phyloP scores from a whole-genome alignment of 2,888 invertebrate species.

The Rhamphomyia laevipes region DNA sequence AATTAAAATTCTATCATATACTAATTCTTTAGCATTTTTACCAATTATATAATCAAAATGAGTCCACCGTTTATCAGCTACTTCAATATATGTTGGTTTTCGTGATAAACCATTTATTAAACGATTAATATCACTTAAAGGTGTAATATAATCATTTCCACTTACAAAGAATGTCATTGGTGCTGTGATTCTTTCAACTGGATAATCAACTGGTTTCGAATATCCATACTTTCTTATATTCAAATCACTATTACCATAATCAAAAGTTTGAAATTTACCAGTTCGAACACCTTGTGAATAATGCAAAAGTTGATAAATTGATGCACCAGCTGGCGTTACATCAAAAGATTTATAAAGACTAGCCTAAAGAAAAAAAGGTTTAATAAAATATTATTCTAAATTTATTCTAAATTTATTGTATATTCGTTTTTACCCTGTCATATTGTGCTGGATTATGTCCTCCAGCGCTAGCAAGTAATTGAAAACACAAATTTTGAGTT shows the following conservation, averaged over 20 bases:
- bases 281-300: conserved; percentile 46
- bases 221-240: conserved; percentile 42
- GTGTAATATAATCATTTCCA: conserved; percentile 47
- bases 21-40: conserved; percentile 41
- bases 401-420: no score
- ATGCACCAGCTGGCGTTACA: conserved; percentile 50
- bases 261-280: conserved; percentile 40
- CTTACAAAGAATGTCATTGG: conserved; percentile 50
- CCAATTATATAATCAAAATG: conserved; percentile 54
- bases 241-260: conserved; percentile 33
- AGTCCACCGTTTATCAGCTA: conserved; percentile 40
- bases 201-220: conserved; percentile 41
- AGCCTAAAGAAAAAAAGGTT: neutral
- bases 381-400: no score
- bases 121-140: conserved; percentile 33
- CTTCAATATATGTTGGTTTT: conserved; percentile 31
- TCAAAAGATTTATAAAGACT: conserved; percentile 31
- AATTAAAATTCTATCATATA: conserved; percentile 34
- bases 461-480: neutral
- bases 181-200: conserved; percentile 40
- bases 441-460: neutral
- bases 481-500: neutral
- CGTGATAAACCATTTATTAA: conserved; percentile 35
- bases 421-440: neutral
- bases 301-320: conserved; percentile 51